A percentile compares a stretch with the other conserved stretches of the same genome.
These are phyloP conservation scores for Pseudolycoriella hygida DNA, from an alignment of 2,888 invertebrate genomes.

Conservation along the genomic window DNA sequence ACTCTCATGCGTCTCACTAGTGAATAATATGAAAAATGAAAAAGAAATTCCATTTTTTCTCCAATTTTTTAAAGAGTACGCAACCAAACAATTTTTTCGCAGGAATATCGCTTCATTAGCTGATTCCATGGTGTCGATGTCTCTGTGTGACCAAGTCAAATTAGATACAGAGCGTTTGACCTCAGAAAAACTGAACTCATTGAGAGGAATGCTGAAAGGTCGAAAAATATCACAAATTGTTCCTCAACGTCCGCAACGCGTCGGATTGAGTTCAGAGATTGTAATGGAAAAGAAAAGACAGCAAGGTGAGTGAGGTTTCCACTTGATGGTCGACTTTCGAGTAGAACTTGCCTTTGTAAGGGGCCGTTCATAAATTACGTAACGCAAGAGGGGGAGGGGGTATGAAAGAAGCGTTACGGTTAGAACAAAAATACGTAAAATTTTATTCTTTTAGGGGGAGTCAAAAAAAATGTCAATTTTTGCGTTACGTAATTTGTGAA, in stretches of 20 bases:
- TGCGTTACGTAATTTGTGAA: no score
- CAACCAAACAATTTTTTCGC: neutral
- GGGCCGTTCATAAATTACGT: no score
- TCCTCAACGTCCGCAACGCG: constrained; percentile 24
- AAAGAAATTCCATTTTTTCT: no score
- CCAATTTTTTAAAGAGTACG: no score
- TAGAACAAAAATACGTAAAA: no score
- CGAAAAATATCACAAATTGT: constrained; percentile 19
- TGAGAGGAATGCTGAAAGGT: constrained; percentile 17
- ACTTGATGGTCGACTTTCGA: no score
- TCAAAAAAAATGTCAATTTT: no score
- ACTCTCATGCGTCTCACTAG: no score
- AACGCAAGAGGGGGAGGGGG: no score
- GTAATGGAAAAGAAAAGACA: constrained; percentile 22
- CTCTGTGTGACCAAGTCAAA: constrained; percentile 19
- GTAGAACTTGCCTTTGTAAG: neutral
- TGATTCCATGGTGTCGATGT: constrained; percentile 26
- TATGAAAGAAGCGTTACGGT: no score
- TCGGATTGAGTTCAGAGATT: constrained; percentile 25
- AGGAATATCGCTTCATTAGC: constrained; percentile 21
- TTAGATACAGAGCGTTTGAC: constrained; percentile 19
- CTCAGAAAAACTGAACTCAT: constrained; percentile 17
- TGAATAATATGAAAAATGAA: no score
- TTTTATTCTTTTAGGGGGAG: no score
- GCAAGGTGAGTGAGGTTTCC: constrained; percentile 12